These are phyloP conservation scores for Phyllotreta striolata DNA, from an alignment of 2,888 invertebrate genomes.

Conservation along the genomic window DNA sequence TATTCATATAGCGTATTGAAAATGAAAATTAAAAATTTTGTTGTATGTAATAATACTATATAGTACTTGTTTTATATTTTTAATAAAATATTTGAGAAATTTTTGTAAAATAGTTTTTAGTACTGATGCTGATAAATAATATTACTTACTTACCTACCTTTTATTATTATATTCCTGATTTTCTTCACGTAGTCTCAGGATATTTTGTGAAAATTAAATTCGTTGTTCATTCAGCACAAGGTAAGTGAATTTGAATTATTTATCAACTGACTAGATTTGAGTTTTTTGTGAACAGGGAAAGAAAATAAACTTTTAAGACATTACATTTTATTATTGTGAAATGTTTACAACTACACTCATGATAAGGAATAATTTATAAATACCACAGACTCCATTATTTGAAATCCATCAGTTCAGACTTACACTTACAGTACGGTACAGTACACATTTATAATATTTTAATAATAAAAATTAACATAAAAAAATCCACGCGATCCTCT, in stretches of 20 bases:
- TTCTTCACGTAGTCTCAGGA: not conserved
- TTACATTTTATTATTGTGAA: conserved; percentile 32
- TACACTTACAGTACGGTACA: conserved; percentile 58
- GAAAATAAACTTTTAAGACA: conserved; percentile 9
- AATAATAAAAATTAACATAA: conserved; percentile 51
- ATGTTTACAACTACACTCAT: conserved; percentile 52
- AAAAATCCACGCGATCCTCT: conserved; percentile 46
- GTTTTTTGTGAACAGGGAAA: too few relatives aligned
- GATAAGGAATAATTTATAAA: conserved; percentile 57
- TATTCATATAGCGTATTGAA: conserved; percentile 1
- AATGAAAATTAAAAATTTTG: conserved; percentile 21
- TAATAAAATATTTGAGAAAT: conserved; percentile 30
- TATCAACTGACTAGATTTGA: too few relatives aligned
- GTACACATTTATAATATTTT: conserved; percentile 47
- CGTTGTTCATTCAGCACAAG: not conserved
- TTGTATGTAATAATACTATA: conserved; percentile 29
- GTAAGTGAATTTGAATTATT: not conserved
- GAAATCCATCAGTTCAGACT: conserved; percentile 56
- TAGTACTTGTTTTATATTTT: conserved; percentile 36
- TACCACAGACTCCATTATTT: conserved; percentile 49
- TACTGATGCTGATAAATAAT: conserved; percentile 16
- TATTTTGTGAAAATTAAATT: too few relatives aligned
- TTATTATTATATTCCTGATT: conserved; percentile 21
- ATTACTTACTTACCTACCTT: conserved; percentile 9
- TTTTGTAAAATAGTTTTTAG: conserved; percentile 32